These are phyloP conservation scores for Drymonia ruficornis DNA, from an alignment of 2,888 invertebrate species.

Conservation along the genomic window DNA sequence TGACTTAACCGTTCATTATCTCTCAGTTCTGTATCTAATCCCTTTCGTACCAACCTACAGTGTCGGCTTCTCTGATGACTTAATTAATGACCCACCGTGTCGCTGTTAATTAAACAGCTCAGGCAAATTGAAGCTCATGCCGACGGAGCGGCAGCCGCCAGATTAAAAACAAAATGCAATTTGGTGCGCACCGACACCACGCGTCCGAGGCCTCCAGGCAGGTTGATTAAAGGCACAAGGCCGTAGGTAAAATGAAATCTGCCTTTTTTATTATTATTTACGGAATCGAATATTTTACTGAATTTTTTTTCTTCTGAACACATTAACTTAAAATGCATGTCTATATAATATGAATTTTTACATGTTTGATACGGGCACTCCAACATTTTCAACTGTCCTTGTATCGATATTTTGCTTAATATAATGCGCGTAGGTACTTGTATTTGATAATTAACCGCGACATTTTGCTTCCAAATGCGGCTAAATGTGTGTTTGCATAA, in stretches of 20 bases:
- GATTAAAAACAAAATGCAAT: constrained; percentile 81
- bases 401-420: no score
- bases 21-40: constrained; percentile 68
- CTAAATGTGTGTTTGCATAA: no score
- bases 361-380: no score
- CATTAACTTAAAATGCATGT: no score
- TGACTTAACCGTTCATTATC: constrained; percentile 68
- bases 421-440: no score
- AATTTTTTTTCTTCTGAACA: no score
- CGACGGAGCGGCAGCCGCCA: constrained; percentile 62
- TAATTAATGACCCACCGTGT: constrained; percentile 80
- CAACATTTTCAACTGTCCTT: no score
- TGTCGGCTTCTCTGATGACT: constrained; percentile 78
- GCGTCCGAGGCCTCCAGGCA: constrained; percentile 42
- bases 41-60: constrained; percentile 56
- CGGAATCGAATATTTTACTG: not conserved
- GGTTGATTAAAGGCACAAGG: constrained; percentile 46
- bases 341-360: no score
- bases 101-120: constrained; percentile 80
- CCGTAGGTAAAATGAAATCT: constrained; percentile 15
- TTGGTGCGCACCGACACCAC: constrained; percentile 51
- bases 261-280: constrained; percentile 4
- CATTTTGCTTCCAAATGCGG: no score
- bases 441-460: no score
- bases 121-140: constrained; percentile 76